Conservation (phyloP, 2,888 invertebrate genomes). For the Ptycholaimellus sp. region DNA sequence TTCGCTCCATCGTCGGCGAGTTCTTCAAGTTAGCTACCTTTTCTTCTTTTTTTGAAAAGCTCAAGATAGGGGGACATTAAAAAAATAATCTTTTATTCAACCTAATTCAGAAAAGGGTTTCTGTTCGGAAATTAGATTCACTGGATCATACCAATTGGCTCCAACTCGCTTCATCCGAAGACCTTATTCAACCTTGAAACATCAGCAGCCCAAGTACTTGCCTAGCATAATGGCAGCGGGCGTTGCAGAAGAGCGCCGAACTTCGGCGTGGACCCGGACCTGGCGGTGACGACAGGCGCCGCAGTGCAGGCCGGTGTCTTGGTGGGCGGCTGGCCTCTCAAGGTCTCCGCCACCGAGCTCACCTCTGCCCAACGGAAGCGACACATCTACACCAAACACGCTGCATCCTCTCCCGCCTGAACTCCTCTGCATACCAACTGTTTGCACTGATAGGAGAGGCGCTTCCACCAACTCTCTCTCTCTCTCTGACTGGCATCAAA, state of each 20-base stretch:
- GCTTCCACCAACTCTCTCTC: no score
- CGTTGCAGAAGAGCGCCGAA: slow-evolving; percentile 23
- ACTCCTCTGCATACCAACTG: no score
- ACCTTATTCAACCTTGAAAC: no score
- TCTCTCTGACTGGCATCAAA: no score
- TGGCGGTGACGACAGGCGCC: slow-evolving; percentile 33
- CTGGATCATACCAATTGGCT: not conserved
- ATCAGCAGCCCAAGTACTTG: no score
- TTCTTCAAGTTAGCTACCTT: slow-evolving; percentile 23
- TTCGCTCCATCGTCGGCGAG: slow-evolving; percentile 28
- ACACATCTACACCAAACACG: slow-evolving; percentile 6
- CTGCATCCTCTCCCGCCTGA: no score
- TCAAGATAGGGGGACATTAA: not conserved
- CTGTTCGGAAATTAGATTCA: no score
- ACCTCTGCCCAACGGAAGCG: slow-evolving; percentile 8
- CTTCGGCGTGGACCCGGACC: slow-evolving; percentile 30
- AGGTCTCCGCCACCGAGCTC: slow-evolving; percentile 29
- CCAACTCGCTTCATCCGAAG: no score
- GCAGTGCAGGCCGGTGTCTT: slow-evolving; percentile 34
- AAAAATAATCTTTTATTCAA: no score
- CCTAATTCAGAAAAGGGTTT: no score
- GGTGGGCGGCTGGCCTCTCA: slow-evolving; percentile 34
- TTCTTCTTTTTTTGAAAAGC: not conserved
- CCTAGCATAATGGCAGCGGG: no score
- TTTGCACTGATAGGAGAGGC: no score